A percentile compares a stretch with the other conserved stretches of the same genome.
Evolutionary conservation across 2,113 vertebrate genomes (phyloP).

Genomic region (Callopanchax toddi): DNA sequence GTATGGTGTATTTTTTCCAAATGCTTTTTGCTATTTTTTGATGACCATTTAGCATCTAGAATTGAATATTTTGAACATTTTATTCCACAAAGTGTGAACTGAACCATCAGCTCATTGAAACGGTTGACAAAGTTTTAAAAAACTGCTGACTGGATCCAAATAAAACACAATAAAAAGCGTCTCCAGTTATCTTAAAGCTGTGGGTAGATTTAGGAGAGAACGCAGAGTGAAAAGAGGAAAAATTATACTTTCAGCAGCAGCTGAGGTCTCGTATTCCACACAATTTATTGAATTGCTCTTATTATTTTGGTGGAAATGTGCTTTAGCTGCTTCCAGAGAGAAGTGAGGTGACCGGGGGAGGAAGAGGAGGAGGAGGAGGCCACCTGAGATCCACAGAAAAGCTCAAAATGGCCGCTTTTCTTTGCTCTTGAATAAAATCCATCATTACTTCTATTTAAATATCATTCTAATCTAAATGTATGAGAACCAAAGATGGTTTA

Average conservation of each 20-base stretch:
- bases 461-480: no score
- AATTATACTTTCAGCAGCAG: conserved; percentile 25
- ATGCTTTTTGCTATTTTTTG: no score
- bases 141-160: conserved; percentile 1
- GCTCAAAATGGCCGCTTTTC: conserved; percentile 28
- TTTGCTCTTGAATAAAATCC: conserved; percentile 19
- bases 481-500: no score
- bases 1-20: no score
- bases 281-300: conserved; percentile 44
- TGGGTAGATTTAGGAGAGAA: conserved; percentile 18
- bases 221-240: conserved; percentile 17
- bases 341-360: conserved; percentile 1
- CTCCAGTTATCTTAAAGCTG: conserved; percentile 9
- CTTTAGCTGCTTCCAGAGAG: conserved; percentile 42
- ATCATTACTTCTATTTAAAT: no score
- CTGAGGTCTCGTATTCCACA: conserved; percentile 30
- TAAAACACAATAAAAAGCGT: conserved; percentile 34
- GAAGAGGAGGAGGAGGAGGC: conserved; percentile 23
- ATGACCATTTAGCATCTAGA: no score
- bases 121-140: background rate
- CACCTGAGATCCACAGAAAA: conserved; percentile 31
- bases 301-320: conserved; percentile 45
- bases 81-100: no score
- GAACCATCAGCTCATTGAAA: background rate
- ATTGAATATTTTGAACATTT: no score